Conservation (phyloP, 2,888 invertebrate genomes). For the Torymus tubicola region DNA sequence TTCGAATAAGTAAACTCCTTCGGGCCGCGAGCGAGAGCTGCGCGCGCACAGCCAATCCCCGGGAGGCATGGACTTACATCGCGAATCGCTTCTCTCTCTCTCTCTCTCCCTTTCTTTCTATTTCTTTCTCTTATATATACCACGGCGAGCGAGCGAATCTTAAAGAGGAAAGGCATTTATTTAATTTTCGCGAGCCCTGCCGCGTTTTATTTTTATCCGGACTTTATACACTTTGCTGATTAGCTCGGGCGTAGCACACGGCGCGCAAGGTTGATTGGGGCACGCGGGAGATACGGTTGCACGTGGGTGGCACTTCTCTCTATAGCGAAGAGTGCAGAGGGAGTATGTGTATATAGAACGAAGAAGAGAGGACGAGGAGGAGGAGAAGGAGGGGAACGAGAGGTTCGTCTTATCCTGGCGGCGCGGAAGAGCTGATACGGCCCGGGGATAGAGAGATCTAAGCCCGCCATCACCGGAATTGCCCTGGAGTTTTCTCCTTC, state of each 20-base stretch:
- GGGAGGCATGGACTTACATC: constrained; percentile 8
- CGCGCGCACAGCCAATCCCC: constrained; percentile 10
- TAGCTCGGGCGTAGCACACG: constrained; percentile 36
- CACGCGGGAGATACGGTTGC: neutral
- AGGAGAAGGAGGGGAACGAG: constrained; percentile 1
- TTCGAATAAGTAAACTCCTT: constrained; percentile 68
- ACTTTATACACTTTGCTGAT: constrained; percentile 68
- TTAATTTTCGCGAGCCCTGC: constrained; percentile 66
- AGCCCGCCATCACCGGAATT: constrained; percentile 74
- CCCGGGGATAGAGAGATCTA: constrained; percentile 66
- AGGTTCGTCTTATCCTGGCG: constrained; percentile 66
- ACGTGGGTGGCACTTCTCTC: constrained; percentile 17
- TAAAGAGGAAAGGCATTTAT: constrained; percentile 65
- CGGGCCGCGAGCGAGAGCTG: constrained; percentile 9
- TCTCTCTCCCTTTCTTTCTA: no score
- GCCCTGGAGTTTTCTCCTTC: constrained; percentile 67
- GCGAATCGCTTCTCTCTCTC: constrained; percentile 53
- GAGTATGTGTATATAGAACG: constrained; percentile 53
- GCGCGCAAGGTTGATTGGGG: constrained; percentile 10
- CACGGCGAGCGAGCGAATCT: constrained; percentile 22
- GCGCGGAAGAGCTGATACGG: constrained; percentile 59
- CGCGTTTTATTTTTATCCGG: constrained; percentile 68
- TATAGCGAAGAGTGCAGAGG: neutral
- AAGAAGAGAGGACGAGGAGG: no score
- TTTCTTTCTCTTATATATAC: constrained; percentile 32